phyloP scores from a whole-genome alignment of 1,140 invertebrate species.

The Papilio polyxenes region DNA sequence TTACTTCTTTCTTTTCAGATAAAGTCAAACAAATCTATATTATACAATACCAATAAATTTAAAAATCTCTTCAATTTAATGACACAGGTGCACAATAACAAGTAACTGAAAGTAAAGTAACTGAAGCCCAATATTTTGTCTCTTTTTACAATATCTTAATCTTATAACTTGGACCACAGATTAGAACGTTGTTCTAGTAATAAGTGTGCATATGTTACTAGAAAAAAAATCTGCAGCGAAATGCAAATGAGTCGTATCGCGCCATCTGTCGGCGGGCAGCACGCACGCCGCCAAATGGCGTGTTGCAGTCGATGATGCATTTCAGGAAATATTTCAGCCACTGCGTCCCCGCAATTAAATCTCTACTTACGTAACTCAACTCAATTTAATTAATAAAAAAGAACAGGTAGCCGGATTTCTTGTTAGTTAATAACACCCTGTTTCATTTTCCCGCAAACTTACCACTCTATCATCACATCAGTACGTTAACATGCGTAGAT shows the following conservation, averaged over 20 bases:
- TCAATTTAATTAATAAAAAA: not conserved
- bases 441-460: too few relatives aligned
- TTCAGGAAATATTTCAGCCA: slow-evolving; percentile 40
- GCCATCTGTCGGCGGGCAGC: slow-evolving; percentile 59
- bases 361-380: slow-evolving; percentile 11
- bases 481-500: too few relatives aligned
- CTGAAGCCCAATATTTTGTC: not conserved
- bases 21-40: too few relatives aligned
- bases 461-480: too few relatives aligned
- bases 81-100: too few relatives aligned
- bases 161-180: slow-evolving; percentile 48
- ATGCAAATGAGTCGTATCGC: slow-evolving; percentile 72
- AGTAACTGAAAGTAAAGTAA: too few relatives aligned
- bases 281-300: slow-evolving; percentile 58
- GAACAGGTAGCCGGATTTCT: not conserved
- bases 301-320: slow-evolving; percentile 48
- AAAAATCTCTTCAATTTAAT: too few relatives aligned
- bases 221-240: slow-evolving; percentile 76
- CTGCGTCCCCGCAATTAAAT: slow-evolving; percentile 35
- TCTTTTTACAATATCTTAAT: too few relatives aligned
- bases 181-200: slow-evolving; percentile 54
- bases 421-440: not conserved
- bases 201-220: slow-evolving; percentile 66
- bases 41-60: too few relatives aligned
- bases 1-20: too few relatives aligned